A percentile compares a stretch with the other conserved stretches of the same genome.
phyloP scores from a whole-genome alignment of 2,888 invertebrate genomes.

The Dasysyrphus albostriatus region DNA sequence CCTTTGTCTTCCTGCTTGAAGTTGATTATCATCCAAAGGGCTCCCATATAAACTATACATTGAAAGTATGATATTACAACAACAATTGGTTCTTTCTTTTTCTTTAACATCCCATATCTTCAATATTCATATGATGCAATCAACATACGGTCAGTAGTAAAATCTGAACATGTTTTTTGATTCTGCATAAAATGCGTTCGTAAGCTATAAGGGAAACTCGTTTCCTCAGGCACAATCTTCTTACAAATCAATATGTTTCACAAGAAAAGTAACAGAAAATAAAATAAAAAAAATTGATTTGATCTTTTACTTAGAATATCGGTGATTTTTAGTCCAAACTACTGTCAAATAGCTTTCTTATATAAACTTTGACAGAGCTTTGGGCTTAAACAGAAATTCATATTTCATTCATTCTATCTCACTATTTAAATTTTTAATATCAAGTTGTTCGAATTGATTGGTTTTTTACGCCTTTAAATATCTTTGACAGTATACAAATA shows the following conservation, averaged over 20 bases:
- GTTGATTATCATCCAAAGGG: constrained; percentile 43
- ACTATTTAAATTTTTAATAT: too few relatives aligned
- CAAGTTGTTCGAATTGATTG: too few relatives aligned
- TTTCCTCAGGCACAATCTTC: constrained; percentile 4
- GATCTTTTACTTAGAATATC: too few relatives aligned
- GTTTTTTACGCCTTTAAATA: too few relatives aligned
- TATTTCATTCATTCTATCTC: too few relatives aligned
- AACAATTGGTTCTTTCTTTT: constrained; percentile 1
- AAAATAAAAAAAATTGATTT: too few relatives aligned
- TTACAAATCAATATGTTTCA: not conserved
- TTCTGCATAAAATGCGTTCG: constrained; percentile 16
- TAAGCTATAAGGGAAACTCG: constrained; percentile 36
- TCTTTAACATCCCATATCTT: not conserved
- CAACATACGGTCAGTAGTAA: constrained; percentile 11
- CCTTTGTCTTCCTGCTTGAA: constrained; percentile 42
- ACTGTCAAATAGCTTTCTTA: too few relatives aligned
- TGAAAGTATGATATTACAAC: constrained; percentile 19
- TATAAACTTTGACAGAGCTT: too few relatives aligned
- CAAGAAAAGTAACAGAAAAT: constrained; percentile 8
- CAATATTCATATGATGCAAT: constrained; percentile 61
- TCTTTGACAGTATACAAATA: too few relatives aligned
- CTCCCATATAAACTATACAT: constrained; percentile 32
- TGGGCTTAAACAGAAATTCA: too few relatives aligned
- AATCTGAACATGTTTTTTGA: constrained; percentile 27
- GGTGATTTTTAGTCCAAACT: too few relatives aligned